Percentiles rank a stretch among this genome's conserved stretches.
phyloP scores from a whole-genome alignment of 2,888 invertebrate species.

The Anticlea derivata region DNA sequence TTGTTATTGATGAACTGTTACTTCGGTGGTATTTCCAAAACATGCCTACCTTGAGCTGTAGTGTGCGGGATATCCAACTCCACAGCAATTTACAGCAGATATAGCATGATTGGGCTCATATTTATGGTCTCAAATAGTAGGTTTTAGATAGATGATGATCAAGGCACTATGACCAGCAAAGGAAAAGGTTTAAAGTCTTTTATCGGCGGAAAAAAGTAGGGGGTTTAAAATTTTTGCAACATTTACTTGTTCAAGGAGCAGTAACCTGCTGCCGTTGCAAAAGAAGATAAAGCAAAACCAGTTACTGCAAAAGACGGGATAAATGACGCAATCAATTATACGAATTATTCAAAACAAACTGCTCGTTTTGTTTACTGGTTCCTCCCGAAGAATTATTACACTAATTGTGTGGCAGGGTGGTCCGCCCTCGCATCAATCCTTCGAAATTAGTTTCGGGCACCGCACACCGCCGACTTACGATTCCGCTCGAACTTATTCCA shows the following conservation, averaged over 20 bases:
- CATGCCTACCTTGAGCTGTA: too few species aligned
- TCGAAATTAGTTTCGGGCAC: slow-evolving; percentile 46
- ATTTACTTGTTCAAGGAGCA: background rate
- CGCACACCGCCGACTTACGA: slow-evolving; percentile 33
- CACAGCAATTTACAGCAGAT: too few species aligned
- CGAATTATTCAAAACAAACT: slow-evolving; percentile 32
- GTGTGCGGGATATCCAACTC: too few species aligned
- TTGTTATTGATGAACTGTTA: too few species aligned
- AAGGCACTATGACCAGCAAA: too few species aligned
- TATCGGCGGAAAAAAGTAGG: too few species aligned
- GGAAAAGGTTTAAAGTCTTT: too few species aligned
- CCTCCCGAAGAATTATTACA: slow-evolving; percentile 45
- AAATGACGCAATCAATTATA: slow-evolving; percentile 33
- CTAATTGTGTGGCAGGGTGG: slow-evolving; percentile 42
- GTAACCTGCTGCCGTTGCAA: slow-evolving; percentile 1
- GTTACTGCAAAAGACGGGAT: slow-evolving; percentile 24
- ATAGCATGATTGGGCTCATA: too few species aligned
- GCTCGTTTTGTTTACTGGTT: slow-evolving; percentile 40
- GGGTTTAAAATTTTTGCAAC: too few species aligned
- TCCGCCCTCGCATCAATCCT: slow-evolving; percentile 45
- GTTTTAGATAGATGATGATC: too few species aligned
- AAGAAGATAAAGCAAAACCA: slow-evolving; percentile 18
- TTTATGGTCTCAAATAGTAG: too few species aligned
- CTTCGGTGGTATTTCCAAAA: too few species aligned
- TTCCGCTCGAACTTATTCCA: slow-evolving; percentile 34